Percentiles rank a stretch among this genome's conserved stretches.
Conservation (phyloP, 2,797 vertebrate species). For the Poecilia wingei region DNA sequence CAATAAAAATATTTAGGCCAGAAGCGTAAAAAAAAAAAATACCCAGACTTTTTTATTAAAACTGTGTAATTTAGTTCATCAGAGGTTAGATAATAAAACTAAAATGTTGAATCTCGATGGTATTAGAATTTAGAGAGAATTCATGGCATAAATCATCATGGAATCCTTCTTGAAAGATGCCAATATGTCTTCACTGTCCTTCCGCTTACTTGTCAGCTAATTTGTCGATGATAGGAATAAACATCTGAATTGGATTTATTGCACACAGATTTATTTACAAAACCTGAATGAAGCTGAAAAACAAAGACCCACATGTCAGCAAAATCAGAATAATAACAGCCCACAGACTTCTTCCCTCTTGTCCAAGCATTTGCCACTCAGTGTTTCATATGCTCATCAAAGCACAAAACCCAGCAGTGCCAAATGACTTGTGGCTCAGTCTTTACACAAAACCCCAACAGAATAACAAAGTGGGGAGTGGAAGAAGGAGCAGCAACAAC, state of each 20-base stretch:
- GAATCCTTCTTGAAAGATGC: background rate
- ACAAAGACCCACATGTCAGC: background rate
- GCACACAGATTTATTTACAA: background rate
- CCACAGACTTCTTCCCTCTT: background rate
- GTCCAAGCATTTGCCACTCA: constrained; percentile 1
- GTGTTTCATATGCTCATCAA: constrained; percentile 5
- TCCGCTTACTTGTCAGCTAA: background rate
- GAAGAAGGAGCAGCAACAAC: too few species aligned
- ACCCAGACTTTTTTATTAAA: background rate
- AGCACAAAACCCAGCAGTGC: constrained; percentile 1
- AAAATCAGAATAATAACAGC: constrained; percentile 2
- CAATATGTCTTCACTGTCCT: background rate
- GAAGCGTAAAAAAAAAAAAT: constrained; percentile 1
- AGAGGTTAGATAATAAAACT: background rate
- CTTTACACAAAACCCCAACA: background rate
- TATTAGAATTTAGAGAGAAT: background rate
- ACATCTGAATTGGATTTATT: background rate
- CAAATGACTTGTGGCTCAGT: background rate
- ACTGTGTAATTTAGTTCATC: background rate
- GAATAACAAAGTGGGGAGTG: background rate
- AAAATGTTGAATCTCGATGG: background rate
- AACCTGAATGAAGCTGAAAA: background rate
- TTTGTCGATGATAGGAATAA: background rate
- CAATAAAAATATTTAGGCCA: constrained; percentile 27
- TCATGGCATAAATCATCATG: background rate